These are phyloP conservation scores for Syngnathus acus DNA, from an alignment of 2,797 vertebrate species.

Conservation along the genomic window DNA sequence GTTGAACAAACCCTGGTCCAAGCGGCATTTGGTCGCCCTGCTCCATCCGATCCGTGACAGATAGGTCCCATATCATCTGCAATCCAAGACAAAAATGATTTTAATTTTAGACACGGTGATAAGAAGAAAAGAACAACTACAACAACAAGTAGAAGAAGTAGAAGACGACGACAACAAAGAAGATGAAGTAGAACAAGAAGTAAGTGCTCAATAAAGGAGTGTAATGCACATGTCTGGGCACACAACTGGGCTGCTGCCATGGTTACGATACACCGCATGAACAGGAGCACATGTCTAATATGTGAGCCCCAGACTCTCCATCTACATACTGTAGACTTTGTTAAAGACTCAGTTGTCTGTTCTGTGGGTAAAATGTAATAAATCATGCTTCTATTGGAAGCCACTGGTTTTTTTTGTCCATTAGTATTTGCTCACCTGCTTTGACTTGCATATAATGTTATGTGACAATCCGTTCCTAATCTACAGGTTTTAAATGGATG, in stretches of 20 bases:
- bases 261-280: constrained; percentile 47
- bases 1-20: no score
- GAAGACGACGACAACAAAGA: constrained; percentile 46
- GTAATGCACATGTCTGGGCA: constrained; percentile 59
- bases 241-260: constrained; percentile 62
- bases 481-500: no score
- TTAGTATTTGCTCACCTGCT: neutral
- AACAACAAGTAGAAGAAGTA: no score
- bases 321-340: neutral
- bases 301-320: neutral
- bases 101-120: no score
- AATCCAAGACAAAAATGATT: no score
- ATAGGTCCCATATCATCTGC: no score
- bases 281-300: neutral
- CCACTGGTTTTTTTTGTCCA: neutral
- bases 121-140: no score
- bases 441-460: no score
- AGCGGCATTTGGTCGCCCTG: no score
- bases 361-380: neutral
- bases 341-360: neutral
- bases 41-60: no score
- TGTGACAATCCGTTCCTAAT: no score
- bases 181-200: constrained; percentile 13
- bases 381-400: neutral
- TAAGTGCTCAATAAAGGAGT: constrained; percentile 34